Percentiles rank a stretch among this genome's conserved stretches.
phyloP scores from a whole-genome alignment of 2,113 vertebrate species.

The Nibea albiflora region DNA sequence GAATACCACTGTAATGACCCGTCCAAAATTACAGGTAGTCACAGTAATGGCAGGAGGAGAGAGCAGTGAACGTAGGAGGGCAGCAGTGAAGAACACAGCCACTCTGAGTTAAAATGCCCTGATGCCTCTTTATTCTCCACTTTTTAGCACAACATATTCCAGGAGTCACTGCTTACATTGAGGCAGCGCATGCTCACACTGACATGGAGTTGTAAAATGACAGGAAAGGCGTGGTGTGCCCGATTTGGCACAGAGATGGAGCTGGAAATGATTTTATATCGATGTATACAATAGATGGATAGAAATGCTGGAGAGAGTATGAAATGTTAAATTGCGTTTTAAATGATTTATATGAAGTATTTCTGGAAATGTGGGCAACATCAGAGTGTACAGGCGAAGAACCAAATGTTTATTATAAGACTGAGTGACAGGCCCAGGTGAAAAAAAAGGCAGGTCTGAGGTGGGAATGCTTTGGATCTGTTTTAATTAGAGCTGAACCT shows the following conservation, averaged over 20 bases:
- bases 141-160: slow-evolving; percentile 41
- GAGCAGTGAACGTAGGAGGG: slow-evolving; percentile 19
- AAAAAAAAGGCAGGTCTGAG: not conserved
- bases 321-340: not conserved
- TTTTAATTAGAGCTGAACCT: not conserved
- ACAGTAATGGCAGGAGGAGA: slow-evolving; percentile 21
- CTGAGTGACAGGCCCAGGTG: not conserved
- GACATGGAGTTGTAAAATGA: not conserved
- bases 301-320: not conserved
- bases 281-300: not conserved
- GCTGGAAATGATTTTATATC: not conserved
- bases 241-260: not conserved
- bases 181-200: slow-evolving; percentile 27
- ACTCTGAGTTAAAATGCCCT: not conserved
- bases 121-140: slow-evolving; percentile 34
- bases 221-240: slow-evolving; percentile 12
- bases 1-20: slow-evolving; percentile 23
- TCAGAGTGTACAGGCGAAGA: not conserved
- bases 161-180: not conserved
- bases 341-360: not conserved
- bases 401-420: not conserved
- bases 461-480: not conserved
- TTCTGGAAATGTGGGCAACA: not conserved
- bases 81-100: slow-evolving; percentile 16
- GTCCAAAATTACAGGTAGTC: slow-evolving; percentile 25